Conservation (phyloP, 1,140 invertebrate genomes). For the Penaeus indicus region DNA sequence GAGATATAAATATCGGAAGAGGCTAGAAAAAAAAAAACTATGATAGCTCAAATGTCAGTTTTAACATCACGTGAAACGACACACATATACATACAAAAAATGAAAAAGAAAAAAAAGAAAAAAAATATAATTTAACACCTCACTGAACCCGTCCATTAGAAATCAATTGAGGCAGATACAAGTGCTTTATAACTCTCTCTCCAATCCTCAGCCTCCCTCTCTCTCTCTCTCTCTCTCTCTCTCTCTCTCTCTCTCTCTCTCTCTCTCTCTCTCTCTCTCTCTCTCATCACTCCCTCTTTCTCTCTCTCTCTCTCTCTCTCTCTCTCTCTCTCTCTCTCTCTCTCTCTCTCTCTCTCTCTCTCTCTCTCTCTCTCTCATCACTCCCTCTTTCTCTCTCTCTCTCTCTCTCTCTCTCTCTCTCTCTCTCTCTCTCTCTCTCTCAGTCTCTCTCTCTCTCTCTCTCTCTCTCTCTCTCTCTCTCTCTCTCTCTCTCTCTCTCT, state of each 20-base stretch:
- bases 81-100: background rate
- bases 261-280: too few species aligned
- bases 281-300: too few species aligned
- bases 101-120: background rate
- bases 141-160: constrained; percentile 13
- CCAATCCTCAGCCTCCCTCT: background rate
- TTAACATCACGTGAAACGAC: background rate
- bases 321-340: too few species aligned
- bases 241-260: too few species aligned
- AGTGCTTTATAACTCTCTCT: constrained; percentile 23
- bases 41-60: too few species aligned
- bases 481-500: constrained; percentile 19
- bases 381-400: background rate
- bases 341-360: background rate
- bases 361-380: background rate
- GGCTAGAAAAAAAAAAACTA: too few species aligned
- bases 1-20: too few species aligned
- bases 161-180: constrained; percentile 17
- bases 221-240: background rate
- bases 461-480: too few species aligned
- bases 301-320: too few species aligned
- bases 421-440: too few species aligned
- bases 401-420: too few species aligned
- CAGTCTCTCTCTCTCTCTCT: too few species aligned
- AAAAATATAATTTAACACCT: background rate